Base-by-base conservation (phyloP, 2,888 invertebrate genomes). In the Thymelicus lineola region DNA sequence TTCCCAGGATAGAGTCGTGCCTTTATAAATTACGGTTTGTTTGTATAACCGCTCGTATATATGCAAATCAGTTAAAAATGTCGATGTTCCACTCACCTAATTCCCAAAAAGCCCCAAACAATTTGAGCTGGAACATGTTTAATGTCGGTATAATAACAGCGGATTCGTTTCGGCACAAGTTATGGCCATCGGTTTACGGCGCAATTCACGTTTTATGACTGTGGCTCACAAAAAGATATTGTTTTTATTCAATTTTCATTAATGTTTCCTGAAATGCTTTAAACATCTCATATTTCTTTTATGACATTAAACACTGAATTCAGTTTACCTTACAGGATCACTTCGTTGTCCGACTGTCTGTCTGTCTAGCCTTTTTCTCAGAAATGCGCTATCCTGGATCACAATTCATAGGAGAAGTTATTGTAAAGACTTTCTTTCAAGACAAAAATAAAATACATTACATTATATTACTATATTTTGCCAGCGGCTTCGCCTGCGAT, bases 121-220 rank as follows among this genome's bases (percentile, higher is more conserved):
- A 63, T 63, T 55, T 45, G 17, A 17, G 42, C 53, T 55, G 45
- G 12, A 55, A 45, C 55, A 45, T 28, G 55, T 68, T 68, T 62
- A 62, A 62, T 55, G 35, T 36, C 46, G 62, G 55, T 62, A 45
- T 68, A 62, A 63, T 59, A 70, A 70, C 60, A 67, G 59, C 35
- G 55, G 38, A 45, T 62, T 70, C 64, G 55, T 67, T 64, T n/a
- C 64, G 67, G 36, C 36, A 64, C 67, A 35, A 68, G 61, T 64
- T 50, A 53, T 46, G 28, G 17, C 58, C 59, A 42, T 66, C 61
- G 62, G 12, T 72, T 68, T 66, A 71, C 46, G 63, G 48, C 61
- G 57, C 65, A 60, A 61, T 67, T 65, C 63, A 70, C 62, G 48
- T 57, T 72, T 70, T 66, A 71, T 48, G 71, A 53, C n/a, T 45